Evolutionary conservation across 2,113 vertebrate genomes (phyloP), one percentile per base, ranked within the genome.

Genomic region (Sula dactylatra): DNA sequence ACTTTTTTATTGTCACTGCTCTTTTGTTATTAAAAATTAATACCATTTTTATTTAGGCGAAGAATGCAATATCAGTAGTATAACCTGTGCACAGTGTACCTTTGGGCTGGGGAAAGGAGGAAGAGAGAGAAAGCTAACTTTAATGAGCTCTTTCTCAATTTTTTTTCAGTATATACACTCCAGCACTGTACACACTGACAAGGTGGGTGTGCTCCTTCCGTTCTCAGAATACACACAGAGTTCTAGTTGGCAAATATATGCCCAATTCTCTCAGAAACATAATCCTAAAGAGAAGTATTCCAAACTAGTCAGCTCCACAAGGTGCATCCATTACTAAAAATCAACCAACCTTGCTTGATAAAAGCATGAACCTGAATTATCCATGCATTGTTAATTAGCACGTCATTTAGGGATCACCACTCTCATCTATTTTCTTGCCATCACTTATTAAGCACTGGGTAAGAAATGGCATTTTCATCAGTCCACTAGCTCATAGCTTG

Each of bases 151-250:
- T 82, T 71, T 10, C 40, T 78, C 44, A 16, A 3, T 2, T 31
- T 47, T 44, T 86, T 86, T 49, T 49, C 34, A 34, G 50, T 6
- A 55, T 31, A 9, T 42, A 47, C 16, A 49, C 29, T 47, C 7
- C 54, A 79, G 44, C 1, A 2, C 65, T 24, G 7, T 11, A 65
- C 27, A 54, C 11, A 34, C 16, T 44, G 64, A 67, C 67, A 67
- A n/a, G n/a, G n/a, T 0, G 0, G 17, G 21, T 32, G 38, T 56
- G 27, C 34, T 76, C 34, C 61, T 78, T 85, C 24, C 10, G 1
- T 32, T 54, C 61, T 76, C 54, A 42, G 29, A 29, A 61, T 25
- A 76, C 22, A 72, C 84, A 88, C 66, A n/a, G 1, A 1, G 9
- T 13, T 86, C 55, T 26, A 32, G 22, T 9, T 52, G 40, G 34